Conservation (phyloP, 2,888 invertebrate species). For the Pandemis cinnamomeana region DNA sequence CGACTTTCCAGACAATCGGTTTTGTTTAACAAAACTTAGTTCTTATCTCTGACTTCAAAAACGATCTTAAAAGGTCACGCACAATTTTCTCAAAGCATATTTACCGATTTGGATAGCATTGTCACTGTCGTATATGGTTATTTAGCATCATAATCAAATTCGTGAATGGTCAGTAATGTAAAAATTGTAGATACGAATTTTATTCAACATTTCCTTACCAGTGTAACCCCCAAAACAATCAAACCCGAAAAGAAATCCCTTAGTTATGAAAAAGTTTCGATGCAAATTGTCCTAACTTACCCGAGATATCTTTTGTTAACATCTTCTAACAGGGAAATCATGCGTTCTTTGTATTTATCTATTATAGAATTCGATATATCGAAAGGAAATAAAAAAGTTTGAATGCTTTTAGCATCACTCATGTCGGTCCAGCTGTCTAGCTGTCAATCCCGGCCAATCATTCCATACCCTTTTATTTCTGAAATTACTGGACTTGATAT, state of each 20-base stretch:
- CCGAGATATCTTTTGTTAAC: slow-evolving; percentile 33
- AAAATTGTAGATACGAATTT: not conserved
- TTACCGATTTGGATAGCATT: too few species aligned
- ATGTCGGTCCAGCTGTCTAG: not conserved
- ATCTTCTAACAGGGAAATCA: slow-evolving; percentile 27
- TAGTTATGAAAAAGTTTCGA: slow-evolving; percentile 32
- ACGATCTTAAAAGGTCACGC: too few species aligned
- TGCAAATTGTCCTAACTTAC: slow-evolving; percentile 32
- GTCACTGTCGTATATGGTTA: too few species aligned
- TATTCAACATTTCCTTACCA: not conserved
- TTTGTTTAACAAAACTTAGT: too few species aligned
- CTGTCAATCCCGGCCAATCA: not conserved
- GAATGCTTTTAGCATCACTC: not conserved
- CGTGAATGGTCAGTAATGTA: not conserved
- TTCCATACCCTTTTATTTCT: not conserved
- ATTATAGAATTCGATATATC: not conserved
- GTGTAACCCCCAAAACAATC: slow-evolving; percentile 20
- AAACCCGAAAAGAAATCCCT: slow-evolving; percentile 31
- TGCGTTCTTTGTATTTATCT: slow-evolving; percentile 6
- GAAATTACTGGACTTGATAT: not conserved
- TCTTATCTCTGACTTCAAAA: too few species aligned
- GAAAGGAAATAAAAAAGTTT: slow-evolving; percentile 5
- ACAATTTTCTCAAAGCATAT: too few species aligned
- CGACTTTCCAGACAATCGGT: too few species aligned
- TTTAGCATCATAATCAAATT: too few species aligned